Base-by-base conservation (phyloP, 2,888 invertebrate genomes). In the Augochlorella aurata region DNA sequence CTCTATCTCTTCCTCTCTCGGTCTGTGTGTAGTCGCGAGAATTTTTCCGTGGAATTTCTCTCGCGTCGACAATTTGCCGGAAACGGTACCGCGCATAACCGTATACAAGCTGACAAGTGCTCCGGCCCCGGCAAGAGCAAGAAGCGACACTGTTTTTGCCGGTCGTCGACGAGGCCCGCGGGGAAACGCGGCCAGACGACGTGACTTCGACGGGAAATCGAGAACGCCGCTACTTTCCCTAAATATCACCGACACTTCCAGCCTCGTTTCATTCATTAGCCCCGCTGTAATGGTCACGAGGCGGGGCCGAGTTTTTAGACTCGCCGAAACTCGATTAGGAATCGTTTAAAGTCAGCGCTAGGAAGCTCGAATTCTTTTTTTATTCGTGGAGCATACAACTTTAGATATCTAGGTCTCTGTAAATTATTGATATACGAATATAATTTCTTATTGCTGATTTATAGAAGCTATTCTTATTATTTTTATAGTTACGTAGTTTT, bases 31-130 rank as follows among this genome's bases (percentile, higher is more conserved):
- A 58, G 58, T 24, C 12, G 65, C 52, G 24, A 18, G 29, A 73
- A 74, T 81, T 81, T 81, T 74, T 79, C 72, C 65, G 21, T 45
- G 81, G 61, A 79, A 79, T 81, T 65, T 81, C 79, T 66, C 81
- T 74, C 73, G 79, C 16, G 81, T 44, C 73, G 79, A 69, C 79
- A 69, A 81, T 81, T 79, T 65, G 47, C 69, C 65, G 49, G 68
- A 38, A 76, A 76, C 75, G 66, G 47, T 50, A 44, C 52, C 61
- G 21, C 81, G 81, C 66, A 68, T 80, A 80, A 83, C 74, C 74
- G 71, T 77, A 76, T 74, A 77, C 71, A 79, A 52, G 71, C 71
- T 54, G 68, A 73, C 75, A 65, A 73, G 65, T 45, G 65, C 24
- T 63, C 45, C 18, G 47, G 29, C 70, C 12, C 49, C n/a, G 16